Evolutionary conservation across 35 echinoderm and acorn worm genomes (phyloP).

Genomic region (Apostichopus californicus): DNA sequence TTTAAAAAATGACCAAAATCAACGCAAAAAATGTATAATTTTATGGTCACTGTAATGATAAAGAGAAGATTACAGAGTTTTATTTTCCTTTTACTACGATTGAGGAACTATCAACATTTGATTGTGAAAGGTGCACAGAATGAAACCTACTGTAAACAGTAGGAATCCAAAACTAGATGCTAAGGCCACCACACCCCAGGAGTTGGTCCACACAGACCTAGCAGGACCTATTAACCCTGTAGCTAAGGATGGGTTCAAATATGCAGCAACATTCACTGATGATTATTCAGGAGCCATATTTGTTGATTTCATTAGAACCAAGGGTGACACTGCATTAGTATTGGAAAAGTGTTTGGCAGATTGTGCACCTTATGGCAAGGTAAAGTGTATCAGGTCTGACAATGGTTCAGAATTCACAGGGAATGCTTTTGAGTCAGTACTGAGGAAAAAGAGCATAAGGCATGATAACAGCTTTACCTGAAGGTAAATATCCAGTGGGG

Average conservation of each 20-base stretch:
- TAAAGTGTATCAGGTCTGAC: slow-evolving; percentile 62
- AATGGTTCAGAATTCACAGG: slow-evolving; percentile 63
- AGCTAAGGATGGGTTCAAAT: slow-evolving; percentile 55
- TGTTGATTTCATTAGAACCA: slow-evolving; percentile 48
- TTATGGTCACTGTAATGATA: no score
- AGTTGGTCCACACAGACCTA: slow-evolving; percentile 51
- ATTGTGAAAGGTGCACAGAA: neutral
- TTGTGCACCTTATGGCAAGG: slow-evolving; percentile 11
- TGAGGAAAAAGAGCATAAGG: slow-evolving; percentile 35
- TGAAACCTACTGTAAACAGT: slow-evolving; percentile 30
- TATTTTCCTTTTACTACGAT: no score
- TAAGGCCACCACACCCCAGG: neutral
- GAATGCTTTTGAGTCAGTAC: slow-evolving; percentile 20
- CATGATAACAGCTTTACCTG: slow-evolving; percentile 12
- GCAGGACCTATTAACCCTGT: slow-evolving; percentile 43
- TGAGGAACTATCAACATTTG: no score
- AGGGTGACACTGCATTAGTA: slow-evolving; percentile 34
- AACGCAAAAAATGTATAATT: no score
- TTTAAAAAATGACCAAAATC: no score
- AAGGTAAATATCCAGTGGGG: no score
- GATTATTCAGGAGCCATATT: slow-evolving; percentile 59
- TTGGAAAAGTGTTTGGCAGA: slow-evolving; percentile 53
- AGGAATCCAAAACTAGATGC: slow-evolving; percentile 22
- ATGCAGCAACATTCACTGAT: slow-evolving; percentile 55
- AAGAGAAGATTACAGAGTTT: no score